Percentiles rank a stretch among this genome's conserved stretches.
Conservation (phyloP, 2,888 invertebrate genomes). For the Ischnura elegans region DNA sequence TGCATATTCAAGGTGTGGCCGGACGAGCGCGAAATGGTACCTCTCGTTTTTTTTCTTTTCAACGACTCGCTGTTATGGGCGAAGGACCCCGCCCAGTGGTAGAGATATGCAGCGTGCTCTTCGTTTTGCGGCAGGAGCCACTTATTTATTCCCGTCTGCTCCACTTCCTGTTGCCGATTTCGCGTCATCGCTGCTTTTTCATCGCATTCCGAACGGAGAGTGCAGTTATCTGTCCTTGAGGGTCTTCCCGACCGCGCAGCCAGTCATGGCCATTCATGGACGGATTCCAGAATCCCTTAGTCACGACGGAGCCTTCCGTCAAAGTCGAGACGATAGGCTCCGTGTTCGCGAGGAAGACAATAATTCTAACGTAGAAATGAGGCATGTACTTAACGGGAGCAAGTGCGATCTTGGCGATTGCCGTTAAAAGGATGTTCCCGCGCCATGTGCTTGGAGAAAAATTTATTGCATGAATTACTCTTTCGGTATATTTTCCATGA, state of each 20-base stretch:
- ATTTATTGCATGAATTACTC: too few species aligned
- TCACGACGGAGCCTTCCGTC: background rate
- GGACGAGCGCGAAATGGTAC: too few species aligned
- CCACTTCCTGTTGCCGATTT: background rate
- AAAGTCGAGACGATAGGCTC: background rate
- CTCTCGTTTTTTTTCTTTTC: too few species aligned
- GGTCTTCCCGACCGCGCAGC: background rate
- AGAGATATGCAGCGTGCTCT: too few species aligned
- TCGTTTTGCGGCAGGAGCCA: too few species aligned
- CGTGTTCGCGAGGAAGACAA: background rate
- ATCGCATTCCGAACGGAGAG: constrained; percentile 16
- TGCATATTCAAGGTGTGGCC: too few species aligned
- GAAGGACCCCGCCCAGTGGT: too few species aligned
- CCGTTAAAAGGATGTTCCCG: background rate
- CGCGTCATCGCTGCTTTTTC: background rate
- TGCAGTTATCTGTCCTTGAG: constrained; percentile 61
- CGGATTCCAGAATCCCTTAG: constrained; percentile 2
- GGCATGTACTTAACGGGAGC: background rate
- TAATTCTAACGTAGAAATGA: background rate
- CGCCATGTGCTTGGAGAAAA: too few species aligned
- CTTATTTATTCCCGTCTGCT: too few species aligned
- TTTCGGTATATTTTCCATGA: too few species aligned
- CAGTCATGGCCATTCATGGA: constrained; percentile 33
- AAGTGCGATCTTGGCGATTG: background rate
- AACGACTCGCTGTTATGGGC: too few species aligned